Evolutionary conservation across 1,140 invertebrate species (phyloP).

Genomic region (Caenorhabditis tropicalis): DNA sequence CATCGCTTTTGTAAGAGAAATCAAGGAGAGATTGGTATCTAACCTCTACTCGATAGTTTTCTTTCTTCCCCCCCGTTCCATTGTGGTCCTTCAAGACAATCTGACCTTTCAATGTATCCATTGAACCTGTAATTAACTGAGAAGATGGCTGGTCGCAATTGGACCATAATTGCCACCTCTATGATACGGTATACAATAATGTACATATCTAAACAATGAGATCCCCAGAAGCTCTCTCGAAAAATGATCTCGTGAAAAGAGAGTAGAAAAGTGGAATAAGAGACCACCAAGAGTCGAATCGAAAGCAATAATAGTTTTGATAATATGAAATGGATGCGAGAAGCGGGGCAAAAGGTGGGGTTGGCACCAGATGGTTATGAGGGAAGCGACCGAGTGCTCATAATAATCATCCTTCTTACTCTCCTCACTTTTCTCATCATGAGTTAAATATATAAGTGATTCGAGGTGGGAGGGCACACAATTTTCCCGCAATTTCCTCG

Average conservation of each 20-base stretch:
- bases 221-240: background rate
- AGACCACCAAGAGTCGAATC: background rate
- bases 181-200: slow-evolving; percentile 25
- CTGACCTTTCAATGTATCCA: slow-evolving; percentile 22
- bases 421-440: slow-evolving; percentile 27
- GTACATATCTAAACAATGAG: background rate
- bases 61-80: no score
- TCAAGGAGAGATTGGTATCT: slow-evolving; percentile 42
- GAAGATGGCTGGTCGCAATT: background rate
- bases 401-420: slow-evolving; percentile 15
- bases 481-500: slow-evolving; percentile 19
- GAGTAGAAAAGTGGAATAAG: background rate
- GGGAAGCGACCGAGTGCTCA: slow-evolving; percentile 22
- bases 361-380: slow-evolving; percentile 40
- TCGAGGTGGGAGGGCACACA: background rate
- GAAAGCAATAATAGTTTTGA: slow-evolving; percentile 40
- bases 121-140: slow-evolving; percentile 45
- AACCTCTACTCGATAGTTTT: background rate
- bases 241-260: background rate
- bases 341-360: slow-evolving; percentile 40
- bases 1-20: slow-evolving; percentile 32
- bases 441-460: slow-evolving; percentile 42
- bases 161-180: no score
- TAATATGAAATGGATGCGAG: slow-evolving; percentile 44
- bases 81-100: slow-evolving; percentile 28